A percentile compares a stretch with the other conserved stretches of the same genome.
These are phyloP conservation scores for Synanthedon formicaeformis DNA, from an alignment of 2,888 invertebrate genomes.

Conservation along the genomic window DNA sequence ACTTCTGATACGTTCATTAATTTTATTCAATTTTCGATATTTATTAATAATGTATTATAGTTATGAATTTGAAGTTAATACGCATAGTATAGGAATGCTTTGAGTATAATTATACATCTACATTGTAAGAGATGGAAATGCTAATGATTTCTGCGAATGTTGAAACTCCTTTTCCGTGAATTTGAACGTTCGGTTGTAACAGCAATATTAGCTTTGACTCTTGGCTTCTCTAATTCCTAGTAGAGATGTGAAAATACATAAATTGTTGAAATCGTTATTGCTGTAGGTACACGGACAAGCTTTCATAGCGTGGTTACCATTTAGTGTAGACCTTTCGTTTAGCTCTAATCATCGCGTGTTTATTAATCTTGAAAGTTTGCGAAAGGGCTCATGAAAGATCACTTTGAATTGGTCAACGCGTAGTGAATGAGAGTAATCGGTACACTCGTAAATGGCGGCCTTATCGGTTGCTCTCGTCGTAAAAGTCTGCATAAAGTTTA, in stretches of 20 bases:
- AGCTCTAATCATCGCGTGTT: background rate
- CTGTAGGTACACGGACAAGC: background rate
- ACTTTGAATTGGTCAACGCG: conserved; percentile 8
- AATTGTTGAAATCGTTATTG: background rate
- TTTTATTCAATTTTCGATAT: background rate
- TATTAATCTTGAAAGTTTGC: background rate
- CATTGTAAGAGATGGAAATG: background rate
- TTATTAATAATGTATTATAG: background rate
- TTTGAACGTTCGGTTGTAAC: background rate
- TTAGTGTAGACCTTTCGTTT: background rate
- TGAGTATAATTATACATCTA: background rate
- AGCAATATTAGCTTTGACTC: conserved; percentile 1
- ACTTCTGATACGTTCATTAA: background rate
- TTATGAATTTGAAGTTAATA: background rate
- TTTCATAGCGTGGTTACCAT: background rate
- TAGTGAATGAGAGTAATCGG: conserved; percentile 32
- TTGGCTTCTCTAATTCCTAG: conserved; percentile 4
- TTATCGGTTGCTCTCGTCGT: conserved; percentile 37
- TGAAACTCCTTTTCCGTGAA: background rate
- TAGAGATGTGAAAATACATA: conserved; percentile 6
- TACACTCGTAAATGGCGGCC: conserved; percentile 32
- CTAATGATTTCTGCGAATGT: background rate
- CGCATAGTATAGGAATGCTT: background rate
- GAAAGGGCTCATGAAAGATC: conserved; percentile 8
- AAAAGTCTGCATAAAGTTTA: conserved; percentile 38